Percentiles rank a stretch among this genome's conserved stretches.
Conservation (phyloP, 1,140 invertebrate genomes). For the Drosophila paulistorum region DNA sequence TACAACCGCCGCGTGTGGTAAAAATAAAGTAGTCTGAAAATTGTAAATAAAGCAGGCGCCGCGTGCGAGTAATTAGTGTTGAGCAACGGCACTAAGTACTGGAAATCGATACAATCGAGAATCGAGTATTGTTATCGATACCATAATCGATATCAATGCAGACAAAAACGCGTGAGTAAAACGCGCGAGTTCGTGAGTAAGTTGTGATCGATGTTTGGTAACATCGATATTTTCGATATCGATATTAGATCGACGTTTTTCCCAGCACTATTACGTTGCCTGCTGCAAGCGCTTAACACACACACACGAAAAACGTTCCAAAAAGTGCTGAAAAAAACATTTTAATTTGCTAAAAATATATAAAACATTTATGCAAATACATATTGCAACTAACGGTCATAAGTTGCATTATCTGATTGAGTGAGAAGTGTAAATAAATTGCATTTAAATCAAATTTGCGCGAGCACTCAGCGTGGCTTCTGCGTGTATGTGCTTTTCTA, state of each 20-base stretch:
- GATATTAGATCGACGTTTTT: too few species aligned
- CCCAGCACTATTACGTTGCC: too few species aligned
- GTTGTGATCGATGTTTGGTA: too few species aligned
- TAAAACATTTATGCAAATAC: slow-evolving; percentile 33
- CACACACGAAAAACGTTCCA: slow-evolving; percentile 33
- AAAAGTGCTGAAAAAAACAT: slow-evolving; percentile 45
- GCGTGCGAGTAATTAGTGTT: too few species aligned
- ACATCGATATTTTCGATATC: too few species aligned
- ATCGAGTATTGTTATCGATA: background rate
- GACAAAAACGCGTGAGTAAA: too few species aligned
- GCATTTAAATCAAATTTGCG: slow-evolving; percentile 67
- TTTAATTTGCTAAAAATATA: slow-evolving; percentile 34
- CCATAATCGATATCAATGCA: too few species aligned
- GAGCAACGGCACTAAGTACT: too few species aligned
- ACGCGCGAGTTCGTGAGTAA: too few species aligned
- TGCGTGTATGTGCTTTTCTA: slow-evolving; percentile 66
- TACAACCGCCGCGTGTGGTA: slow-evolving; percentile 7
- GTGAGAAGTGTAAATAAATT: slow-evolving; percentile 37
- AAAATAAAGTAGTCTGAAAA: background rate
- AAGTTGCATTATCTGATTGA: slow-evolving; percentile 13
- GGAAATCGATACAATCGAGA: too few species aligned
- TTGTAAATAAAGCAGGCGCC: background rate
- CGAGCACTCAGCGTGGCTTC: slow-evolving; percentile 73
- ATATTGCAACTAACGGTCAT: slow-evolving; percentile 18
- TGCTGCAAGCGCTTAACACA: slow-evolving; percentile 35